Conservation (phyloP, 2,113 vertebrate species). For the Phylloscopus trochilus region DNA sequence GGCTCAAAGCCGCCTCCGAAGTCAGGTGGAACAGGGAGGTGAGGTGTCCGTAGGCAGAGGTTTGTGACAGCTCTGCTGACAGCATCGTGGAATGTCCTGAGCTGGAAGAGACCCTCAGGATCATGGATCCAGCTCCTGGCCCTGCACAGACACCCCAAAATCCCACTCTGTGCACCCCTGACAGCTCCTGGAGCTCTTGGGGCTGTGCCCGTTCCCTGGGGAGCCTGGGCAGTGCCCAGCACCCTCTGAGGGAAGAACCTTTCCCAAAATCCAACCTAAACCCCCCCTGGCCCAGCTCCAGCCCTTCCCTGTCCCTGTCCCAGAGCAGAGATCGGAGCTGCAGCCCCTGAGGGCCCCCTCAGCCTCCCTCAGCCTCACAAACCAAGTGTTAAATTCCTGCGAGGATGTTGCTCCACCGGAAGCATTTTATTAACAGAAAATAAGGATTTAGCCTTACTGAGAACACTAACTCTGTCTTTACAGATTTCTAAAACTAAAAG, state of each 20-base stretch:
- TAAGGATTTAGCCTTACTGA: background rate
- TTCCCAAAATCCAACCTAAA: background rate
- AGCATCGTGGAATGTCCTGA: background rate
- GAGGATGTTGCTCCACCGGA: background rate
- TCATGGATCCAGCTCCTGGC: background rate
- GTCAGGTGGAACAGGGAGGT: background rate
- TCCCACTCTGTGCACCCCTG: background rate
- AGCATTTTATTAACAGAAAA: background rate
- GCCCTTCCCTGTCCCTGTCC: background rate
- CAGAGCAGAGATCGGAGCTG: background rate
- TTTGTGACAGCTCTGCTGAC: background rate
- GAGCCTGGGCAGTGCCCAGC: background rate
- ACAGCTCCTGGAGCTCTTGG: background rate
- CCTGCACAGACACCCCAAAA: background rate
- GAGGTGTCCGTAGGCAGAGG: background rate
- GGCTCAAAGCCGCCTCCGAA: fast-evolving
- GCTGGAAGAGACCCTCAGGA: background rate
- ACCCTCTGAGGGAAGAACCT: background rate
- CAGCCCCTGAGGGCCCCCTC: background rate
- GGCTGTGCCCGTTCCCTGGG: background rate
- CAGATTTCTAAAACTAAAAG: background rate
- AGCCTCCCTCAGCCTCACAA: background rate
- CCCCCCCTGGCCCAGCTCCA: background rate
- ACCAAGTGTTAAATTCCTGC: background rate
- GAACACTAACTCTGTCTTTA: fast-evolving